Percentiles rank a stretch among this genome's conserved stretches.
phyloP scores from a whole-genome alignment of 2,888 invertebrate species.

The Stenoptilia bipunctidactyla region DNA sequence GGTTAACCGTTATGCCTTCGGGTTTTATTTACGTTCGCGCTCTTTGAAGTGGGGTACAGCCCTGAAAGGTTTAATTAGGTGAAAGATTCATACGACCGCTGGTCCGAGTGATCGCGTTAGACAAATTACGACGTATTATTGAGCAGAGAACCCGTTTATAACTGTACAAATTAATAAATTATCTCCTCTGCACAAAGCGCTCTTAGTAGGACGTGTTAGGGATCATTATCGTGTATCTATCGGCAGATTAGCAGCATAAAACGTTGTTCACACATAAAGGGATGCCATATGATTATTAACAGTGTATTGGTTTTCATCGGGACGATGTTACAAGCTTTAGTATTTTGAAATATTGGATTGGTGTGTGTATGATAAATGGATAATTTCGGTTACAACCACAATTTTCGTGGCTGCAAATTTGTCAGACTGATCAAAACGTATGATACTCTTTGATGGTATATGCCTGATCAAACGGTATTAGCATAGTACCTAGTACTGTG shows the following conservation, averaged over 20 bases:
- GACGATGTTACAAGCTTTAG: conserved; percentile 16
- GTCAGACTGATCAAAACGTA: no score
- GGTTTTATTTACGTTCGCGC: background rate
- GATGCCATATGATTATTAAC: conserved; percentile 23
- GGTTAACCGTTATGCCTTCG: conserved; percentile 1
- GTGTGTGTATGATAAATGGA: conserved; percentile 5
- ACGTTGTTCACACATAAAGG: conserved; percentile 6
- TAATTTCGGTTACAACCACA: no score
- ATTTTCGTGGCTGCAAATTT: no score
- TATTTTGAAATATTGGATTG: conserved; percentile 6
- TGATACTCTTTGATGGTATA: no score
- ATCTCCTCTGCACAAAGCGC: no score
- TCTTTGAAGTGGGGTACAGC: conserved; percentile 57
- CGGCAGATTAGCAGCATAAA: no score
- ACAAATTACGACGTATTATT: conserved; percentile 62
- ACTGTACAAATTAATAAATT: conserved; percentile 9
- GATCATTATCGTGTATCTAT: no score
- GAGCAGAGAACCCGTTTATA: conserved; percentile 52
- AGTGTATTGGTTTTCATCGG: conserved; percentile 22
- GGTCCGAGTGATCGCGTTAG: conserved; percentile 54
- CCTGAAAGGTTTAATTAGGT: conserved; percentile 61
- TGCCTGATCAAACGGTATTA: no score
- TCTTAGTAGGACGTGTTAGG: no score
- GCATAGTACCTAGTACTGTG: no score
- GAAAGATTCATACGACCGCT: conserved; percentile 52